A percentile compares a stretch with the other conserved stretches of the same genome.
Evolutionary conservation across 2,888 invertebrate genomes (phyloP).

Genomic region (Lysandra coridon): DNA sequence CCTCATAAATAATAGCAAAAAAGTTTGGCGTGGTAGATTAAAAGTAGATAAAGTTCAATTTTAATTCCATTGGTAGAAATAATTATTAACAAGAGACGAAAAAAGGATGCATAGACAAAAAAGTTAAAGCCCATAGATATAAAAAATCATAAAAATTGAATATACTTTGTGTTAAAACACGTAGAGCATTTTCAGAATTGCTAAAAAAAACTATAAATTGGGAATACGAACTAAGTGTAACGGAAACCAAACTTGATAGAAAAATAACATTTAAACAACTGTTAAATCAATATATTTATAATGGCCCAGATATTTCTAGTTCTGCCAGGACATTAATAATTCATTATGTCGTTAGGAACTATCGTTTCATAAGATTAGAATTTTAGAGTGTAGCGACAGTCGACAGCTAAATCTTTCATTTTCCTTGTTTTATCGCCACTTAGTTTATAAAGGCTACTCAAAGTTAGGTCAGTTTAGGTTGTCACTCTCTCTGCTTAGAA

Average conservation of each 20-base stretch:
- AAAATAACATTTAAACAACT: conserved; percentile 8
- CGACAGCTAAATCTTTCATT: not conserved
- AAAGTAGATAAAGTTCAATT: too few relatives aligned
- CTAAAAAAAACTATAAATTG: not conserved
- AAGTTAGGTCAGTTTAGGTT: too few relatives aligned
- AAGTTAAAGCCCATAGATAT: too few relatives aligned
- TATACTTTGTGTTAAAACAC: too few relatives aligned
- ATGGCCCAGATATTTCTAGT: conserved; percentile 22
- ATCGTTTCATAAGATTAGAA: conserved; percentile 14
- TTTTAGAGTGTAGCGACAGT: not conserved
- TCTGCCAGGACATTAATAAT: conserved; percentile 15
- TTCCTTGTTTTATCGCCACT: not conserved
- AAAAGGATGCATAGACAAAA: not conserved
- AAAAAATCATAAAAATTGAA: too few relatives aligned
- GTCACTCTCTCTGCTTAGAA: not conserved
- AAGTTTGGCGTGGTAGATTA: too few relatives aligned
- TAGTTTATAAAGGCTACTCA: too few relatives aligned
- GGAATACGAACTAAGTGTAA: not conserved
- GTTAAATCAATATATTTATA: not conserved
- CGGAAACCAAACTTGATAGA: conserved; percentile 1
- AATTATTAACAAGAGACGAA: not conserved
- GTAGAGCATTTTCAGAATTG: not conserved
- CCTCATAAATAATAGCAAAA: too few relatives aligned
- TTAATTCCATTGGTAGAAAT: too few relatives aligned
- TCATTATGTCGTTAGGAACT: conserved; percentile 23